Conservation (phyloP, 2,888 invertebrate genomes). For the Acanthopleura granulata region DNA sequence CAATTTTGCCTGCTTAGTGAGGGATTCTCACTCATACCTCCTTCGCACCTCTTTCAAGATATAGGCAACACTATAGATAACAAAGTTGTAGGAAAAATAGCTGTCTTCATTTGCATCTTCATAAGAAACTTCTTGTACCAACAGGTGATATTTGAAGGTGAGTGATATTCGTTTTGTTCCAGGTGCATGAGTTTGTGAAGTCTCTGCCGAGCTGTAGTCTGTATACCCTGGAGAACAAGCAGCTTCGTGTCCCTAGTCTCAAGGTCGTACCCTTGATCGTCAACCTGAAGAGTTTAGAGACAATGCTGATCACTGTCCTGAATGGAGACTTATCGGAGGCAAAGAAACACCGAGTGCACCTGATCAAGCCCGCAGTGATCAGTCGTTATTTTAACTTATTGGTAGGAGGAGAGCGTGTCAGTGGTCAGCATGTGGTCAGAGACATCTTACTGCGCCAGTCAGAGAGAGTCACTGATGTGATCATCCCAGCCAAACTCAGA, state of each 20-base stretch:
- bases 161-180: neutral
- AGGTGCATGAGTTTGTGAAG: conserved; percentile 28
- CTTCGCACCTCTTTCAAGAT: too few relatives aligned
- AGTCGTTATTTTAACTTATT: conserved; percentile 34
- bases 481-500: conserved; percentile 18
- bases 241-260: conserved; percentile 28
- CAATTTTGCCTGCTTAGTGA: too few relatives aligned
- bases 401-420: conserved; percentile 41
- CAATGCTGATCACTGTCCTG: conserved; percentile 34
- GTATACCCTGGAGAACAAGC: conserved; percentile 32
- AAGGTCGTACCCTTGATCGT: conserved; percentile 31
- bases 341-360: conserved; percentile 31
- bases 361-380: conserved; percentile 29
- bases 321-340: conserved; percentile 28
- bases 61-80: too few relatives aligned
- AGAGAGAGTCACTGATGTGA: conserved; percentile 22
- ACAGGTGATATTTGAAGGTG: too few relatives aligned
- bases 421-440: conserved; percentile 37
- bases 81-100: neutral
- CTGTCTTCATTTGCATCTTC: neutral
- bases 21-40: too few relatives aligned
- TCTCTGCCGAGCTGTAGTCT: conserved; percentile 31
- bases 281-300: conserved; percentile 29
- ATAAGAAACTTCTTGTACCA: too few relatives aligned
- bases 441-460: conserved; percentile 26